Evolutionary conservation across 2,888 invertebrate genomes (phyloP), one percentile per base, ranked within the genome.

Genomic region (Diachrysia chrysitis): DNA sequence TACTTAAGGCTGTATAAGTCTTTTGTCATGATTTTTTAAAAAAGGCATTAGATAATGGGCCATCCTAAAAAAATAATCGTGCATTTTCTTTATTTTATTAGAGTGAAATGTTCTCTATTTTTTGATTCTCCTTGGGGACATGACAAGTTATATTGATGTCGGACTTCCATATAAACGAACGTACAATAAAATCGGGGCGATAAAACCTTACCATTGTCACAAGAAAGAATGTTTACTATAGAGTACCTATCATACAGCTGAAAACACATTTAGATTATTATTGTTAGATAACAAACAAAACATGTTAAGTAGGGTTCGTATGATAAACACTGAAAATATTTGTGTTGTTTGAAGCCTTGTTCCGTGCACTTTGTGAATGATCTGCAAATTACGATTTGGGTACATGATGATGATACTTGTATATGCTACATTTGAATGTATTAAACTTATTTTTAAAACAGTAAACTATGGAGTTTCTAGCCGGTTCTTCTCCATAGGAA

Each of bases 161-260:
- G 60, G 46, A 51, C 60, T 59, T 53, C 42, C 25, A 63, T 53
- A 56, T 56, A 68, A 73, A 70, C 25, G 42, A 42, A 69, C 59
- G 56, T 68, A 66, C 51, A 81, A 74, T 74, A 71, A 78, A 81
- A 75, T 71, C 60, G 48, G 66, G 69, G 64, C 37, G 58, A 71
- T 71, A 81, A 78, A 78, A 68, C 59, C 58, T 42, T 10, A 14
- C 48, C 61, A 67, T 48, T 68, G 58, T 63, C 57, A 42, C 21
- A 37, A 71, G 42, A 53, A 60, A 66, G 67, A 65, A 59, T 57
- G 53, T 67, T 78, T 69, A 71, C 82, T 71, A 78, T 58, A 19
- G 73, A 78, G 55, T n/a, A n/a, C n/a, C n/a, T 63, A 55, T 64
- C 55, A 58, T 58, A 68, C 65, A 65, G 57, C 72, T 61, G 63